phyloP scores from a whole-genome alignment of 2,113 vertebrate species.

The Sinocyclocheilus grahami region DNA sequence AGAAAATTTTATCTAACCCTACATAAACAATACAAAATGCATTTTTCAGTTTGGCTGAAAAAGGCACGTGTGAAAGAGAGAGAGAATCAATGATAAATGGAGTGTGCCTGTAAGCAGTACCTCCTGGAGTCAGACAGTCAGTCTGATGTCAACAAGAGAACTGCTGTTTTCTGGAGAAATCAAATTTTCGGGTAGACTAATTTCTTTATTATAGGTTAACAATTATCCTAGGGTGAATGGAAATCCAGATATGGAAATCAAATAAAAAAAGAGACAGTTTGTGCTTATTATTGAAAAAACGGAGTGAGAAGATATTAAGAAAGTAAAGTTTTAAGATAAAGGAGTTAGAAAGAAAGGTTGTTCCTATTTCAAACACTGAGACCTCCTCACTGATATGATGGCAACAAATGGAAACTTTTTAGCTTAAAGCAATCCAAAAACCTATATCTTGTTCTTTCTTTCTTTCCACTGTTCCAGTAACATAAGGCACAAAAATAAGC shows the following conservation, averaged over 20 bases:
- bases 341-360: neutral
- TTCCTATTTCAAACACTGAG: neutral
- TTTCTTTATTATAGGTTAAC: slow-evolving; percentile 75
- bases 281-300: slow-evolving; percentile 20
- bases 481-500: neutral
- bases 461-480: neutral
- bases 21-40: neutral
- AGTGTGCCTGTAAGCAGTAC: slow-evolving; percentile 61
- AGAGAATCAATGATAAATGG: neutral
- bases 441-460: neutral
- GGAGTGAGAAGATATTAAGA: neutral
- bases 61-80: slow-evolving; percentile 12
- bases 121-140: slow-evolving; percentile 57
- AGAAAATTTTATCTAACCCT: neutral
- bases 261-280: slow-evolving; percentile 38
- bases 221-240: slow-evolving; percentile 73
- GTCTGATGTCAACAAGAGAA: slow-evolving; percentile 66
- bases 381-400: neutral
- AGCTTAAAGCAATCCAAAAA: neutral
- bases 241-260: slow-evolving; percentile 66
- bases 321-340: neutral
- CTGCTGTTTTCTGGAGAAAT: slow-evolving; percentile 62
- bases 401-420: neutral
- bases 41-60: neutral
- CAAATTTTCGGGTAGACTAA: slow-evolving; percentile 78